Base-by-base conservation (phyloP, 2,888 invertebrate genomes). In the Xanthia icteritia region DNA sequence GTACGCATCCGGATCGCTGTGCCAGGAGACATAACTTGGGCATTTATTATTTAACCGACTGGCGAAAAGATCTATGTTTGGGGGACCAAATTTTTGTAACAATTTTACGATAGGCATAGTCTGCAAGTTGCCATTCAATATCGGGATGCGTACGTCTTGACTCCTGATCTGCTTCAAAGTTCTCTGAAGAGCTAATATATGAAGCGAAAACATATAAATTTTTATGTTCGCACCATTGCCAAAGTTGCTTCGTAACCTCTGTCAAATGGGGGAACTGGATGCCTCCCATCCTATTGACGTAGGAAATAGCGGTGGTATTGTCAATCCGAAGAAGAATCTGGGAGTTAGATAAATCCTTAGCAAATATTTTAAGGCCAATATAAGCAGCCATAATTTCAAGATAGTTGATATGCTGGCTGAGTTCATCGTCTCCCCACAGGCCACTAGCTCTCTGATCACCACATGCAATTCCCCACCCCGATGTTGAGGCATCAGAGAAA, bases 281-380 rank as follows among this genome's bases (percentile, higher is more conserved):
- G 9, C 51, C 56, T n/a, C n/a, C 56, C n/a, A 56, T n/a, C 54
- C 54, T n/a, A n/a, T 54, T 86, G 0, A 86, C 63, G 27, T 76
- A 84, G 6, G 61, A 17, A 23, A 80, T 69, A 20, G 82, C 80
- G 4, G 84, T 82, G 5, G 74, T 77, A 56, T 83, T 83, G 17
- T 83, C 81, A 17, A 83, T 54, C 2, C 83, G 42, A 8, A 83
- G 51, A 17, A 81, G 60, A 45, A 84, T 75, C 45, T 76, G 45
- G 11, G 71, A 77, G 48, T 77, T 64, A 54, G 5, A 42, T 9
- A 60, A 0, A n/a, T 64, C 17, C 17, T 48, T 68, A 0, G 73
- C 74, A 31, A 78, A 78, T 17, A 60, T 60, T 39, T 73, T n/a
- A n/a, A n/a, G 31, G 31, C 31, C 31, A 31, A 31, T 31, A 31